phyloP scores from a whole-genome alignment of 2,113 vertebrate species.

The Empidonax traillii region DNA sequence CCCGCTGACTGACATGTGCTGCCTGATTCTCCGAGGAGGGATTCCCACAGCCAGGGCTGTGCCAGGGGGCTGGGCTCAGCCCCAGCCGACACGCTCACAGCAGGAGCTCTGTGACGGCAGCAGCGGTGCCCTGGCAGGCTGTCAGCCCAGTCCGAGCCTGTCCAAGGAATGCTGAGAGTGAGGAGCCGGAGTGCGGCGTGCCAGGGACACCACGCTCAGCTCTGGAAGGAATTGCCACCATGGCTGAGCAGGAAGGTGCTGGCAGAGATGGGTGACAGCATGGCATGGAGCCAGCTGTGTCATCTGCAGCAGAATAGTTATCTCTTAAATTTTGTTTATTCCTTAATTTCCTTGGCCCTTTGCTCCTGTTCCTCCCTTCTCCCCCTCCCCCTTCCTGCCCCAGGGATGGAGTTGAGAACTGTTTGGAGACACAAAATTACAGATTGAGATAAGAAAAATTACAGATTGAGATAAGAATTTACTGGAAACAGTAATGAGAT shows the following conservation, averaged over 20 bases:
- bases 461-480: background rate
- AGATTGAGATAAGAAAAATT: background rate
- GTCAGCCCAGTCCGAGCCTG: rapidly evolving
- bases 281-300: background rate
- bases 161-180: background rate
- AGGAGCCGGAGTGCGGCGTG: rapidly evolving
- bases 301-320: background rate
- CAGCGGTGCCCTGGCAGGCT: background rate
- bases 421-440: background rate
- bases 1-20: background rate
- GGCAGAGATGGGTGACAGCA: background rate
- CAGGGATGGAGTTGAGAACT: background rate
- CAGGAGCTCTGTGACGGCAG: background rate
- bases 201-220: rapidly evolving
- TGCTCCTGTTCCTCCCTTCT: background rate
- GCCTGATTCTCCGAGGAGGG: background rate
- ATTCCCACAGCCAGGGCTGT: background rate
- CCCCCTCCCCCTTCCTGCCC: background rate
- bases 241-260: background rate
- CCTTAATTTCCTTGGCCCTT: background rate
- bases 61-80: background rate
- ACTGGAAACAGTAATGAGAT: background rate
- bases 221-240: background rate
- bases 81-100: rapidly evolving
- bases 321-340: background rate